phyloP scores from a whole-genome alignment of 2,113 vertebrate genomes.

The Catharus bicknelli region DNA sequence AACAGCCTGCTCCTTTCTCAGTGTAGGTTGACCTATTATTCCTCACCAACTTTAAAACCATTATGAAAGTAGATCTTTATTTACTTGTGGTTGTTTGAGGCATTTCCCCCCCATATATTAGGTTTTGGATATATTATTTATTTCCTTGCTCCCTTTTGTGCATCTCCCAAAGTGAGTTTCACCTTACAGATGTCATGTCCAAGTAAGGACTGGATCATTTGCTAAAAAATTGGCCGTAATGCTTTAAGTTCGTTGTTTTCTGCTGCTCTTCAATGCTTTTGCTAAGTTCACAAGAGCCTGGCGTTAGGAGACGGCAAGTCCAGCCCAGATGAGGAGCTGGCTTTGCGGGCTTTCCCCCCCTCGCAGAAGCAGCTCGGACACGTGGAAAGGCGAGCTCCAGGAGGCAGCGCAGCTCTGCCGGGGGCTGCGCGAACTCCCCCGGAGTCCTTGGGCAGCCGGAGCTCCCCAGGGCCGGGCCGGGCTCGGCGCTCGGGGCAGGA shows the following conservation, averaged over 20 bases:
- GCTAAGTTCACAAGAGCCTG: background rate
- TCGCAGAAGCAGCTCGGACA: background rate
- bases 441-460: accelerated
- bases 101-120: accelerated
- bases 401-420: background rate
- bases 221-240: background rate
- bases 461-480: accelerated
- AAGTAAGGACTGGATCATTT: background rate
- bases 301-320: background rate
- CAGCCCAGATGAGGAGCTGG: too few relatives aligned
- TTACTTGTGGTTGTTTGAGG: background rate
- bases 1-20: background rate
- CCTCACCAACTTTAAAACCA: background rate
- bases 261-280: background rate
- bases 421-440: accelerated
- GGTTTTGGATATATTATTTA: background rate
- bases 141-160: background rate
- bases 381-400: accelerated
- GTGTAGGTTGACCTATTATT: background rate
- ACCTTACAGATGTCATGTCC: background rate
- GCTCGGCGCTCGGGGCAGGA: background rate
- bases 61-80: background rate
- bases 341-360: accelerated
- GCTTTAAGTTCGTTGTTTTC: background rate
- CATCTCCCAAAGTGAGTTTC: background rate